Conservation (phyloP, 2,113 vertebrate species). For the Sinocyclocheilus grahami region DNA sequence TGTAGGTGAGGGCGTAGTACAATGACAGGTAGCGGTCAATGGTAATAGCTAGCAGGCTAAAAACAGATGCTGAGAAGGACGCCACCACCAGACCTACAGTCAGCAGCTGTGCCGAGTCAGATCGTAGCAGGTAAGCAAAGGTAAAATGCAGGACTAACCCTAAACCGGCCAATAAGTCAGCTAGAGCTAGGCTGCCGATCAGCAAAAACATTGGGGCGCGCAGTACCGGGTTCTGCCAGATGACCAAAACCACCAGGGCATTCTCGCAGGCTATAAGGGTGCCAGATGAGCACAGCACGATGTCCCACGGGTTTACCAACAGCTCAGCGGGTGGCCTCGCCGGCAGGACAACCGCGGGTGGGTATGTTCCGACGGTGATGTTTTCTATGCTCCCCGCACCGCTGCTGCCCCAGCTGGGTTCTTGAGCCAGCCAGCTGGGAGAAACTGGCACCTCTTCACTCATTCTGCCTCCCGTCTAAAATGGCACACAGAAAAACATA, state of each 20-base stretch:
- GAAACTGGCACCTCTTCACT: conserved; percentile 88
- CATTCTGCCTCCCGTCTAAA: conserved; percentile 88
- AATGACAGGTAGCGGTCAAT: conserved; percentile 98
- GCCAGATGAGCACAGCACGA: conserved; percentile 94
- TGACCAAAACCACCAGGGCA: conserved; percentile 94
- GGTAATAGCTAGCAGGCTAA: conserved; percentile 97
- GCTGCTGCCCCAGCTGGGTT: conserved; percentile 80
- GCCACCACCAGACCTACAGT: conserved; percentile 95
- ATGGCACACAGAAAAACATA: conserved; percentile 44
- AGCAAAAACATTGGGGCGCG: conserved; percentile 97
- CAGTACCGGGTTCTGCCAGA: conserved; percentile 95
- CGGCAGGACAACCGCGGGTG: conserved; percentile 74
- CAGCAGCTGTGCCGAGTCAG: conserved; percentile 91
- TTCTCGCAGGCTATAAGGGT: conserved; percentile 98
- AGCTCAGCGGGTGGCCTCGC: conserved; percentile 76
- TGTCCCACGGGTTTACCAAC: conserved; percentile 96
- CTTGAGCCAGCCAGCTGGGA: conserved; percentile 85
- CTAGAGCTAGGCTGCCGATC: conserved; percentile 95
- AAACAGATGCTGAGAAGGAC: conserved; percentile 96
- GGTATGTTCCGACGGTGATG: conserved; percentile 76
- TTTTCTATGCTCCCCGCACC: conserved; percentile 80
- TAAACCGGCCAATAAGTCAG: conserved; percentile 93
- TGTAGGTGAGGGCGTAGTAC: conserved; percentile 97
- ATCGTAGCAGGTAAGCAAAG: conserved; percentile 93
- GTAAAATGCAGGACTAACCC: conserved; percentile 94